Conservation (phyloP, 2,797 vertebrate genomes). For the Melanotaenia trifasciata region DNA sequence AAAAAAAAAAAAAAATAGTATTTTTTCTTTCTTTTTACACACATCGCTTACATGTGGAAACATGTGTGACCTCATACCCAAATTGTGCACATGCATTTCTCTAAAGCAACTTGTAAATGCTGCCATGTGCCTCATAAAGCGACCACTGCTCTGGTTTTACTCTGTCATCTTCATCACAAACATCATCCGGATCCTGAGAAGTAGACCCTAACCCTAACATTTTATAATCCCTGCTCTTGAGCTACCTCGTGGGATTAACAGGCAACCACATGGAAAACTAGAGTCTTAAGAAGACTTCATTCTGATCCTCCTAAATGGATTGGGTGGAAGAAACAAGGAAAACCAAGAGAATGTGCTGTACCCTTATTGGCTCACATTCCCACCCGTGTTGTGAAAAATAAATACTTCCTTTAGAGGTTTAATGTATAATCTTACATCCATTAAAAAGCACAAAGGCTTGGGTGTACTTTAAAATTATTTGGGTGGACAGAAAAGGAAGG, state of each 20-base stretch:
- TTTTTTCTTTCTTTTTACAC: not conserved
- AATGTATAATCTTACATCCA: conserved; percentile 39
- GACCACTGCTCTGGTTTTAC: conserved; percentile 23
- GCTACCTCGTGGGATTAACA: conserved; percentile 64
- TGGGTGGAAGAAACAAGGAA: conserved; percentile 32
- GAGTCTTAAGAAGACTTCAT: conserved; percentile 62
- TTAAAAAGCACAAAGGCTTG: conserved; percentile 16
- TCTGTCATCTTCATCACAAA: conserved; percentile 56
- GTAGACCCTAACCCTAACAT: conserved; percentile 24
- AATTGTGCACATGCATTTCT: not conserved
- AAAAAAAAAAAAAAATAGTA: not conserved
- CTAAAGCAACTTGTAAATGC: conserved; percentile 17
- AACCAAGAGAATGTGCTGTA: conserved; percentile 35
- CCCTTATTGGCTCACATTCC: conserved; percentile 38
- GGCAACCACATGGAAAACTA: conserved; percentile 63
- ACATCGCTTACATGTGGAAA: not conserved
- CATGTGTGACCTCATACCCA: conserved; percentile 12
- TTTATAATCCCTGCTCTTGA: conserved; percentile 68
- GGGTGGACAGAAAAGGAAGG: not conserved
- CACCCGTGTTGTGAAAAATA: conserved; percentile 51
- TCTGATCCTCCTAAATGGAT: conserved; percentile 67
- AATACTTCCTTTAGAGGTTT: conserved; percentile 64
- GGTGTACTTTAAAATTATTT: conserved; percentile 8
- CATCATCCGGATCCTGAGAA: conserved; percentile 43
- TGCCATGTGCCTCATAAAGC: conserved; percentile 47